Percentiles rank a stretch among this genome's conserved stretches.
Conservation (phyloP, 2,888 invertebrate species). For the Sarcophaga carnaria region DNA sequence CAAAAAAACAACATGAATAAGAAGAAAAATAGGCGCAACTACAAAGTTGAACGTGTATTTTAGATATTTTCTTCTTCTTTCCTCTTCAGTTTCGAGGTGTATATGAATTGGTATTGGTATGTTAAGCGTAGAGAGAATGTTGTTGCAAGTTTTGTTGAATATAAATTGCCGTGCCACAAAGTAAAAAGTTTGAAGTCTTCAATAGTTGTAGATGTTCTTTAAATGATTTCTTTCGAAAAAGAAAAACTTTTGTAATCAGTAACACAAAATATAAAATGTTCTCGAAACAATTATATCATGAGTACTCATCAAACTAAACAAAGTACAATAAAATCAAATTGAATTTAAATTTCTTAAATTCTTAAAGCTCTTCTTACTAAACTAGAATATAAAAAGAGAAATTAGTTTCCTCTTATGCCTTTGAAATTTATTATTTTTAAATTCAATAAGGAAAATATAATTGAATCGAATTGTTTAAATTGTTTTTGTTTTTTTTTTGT, state of each 20-base stretch:
- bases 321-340: not conserved
- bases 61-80: not conserved
- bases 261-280: not conserved
- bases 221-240: not conserved
- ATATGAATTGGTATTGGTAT: not conserved
- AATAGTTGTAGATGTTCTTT: not conserved
- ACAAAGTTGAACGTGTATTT: not conserved
- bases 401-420: no score
- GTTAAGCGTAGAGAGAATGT: not conserved
- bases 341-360: slow-evolving; percentile 3
- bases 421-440: not conserved
- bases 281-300: not conserved
- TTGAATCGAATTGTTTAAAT: not conserved
- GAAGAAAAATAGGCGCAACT: not conserved
- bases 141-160: slow-evolving; percentile 7
- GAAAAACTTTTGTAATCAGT: not conserved
- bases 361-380: not conserved
- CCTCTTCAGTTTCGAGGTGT: slow-evolving; percentile 4
- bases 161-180: not conserved
- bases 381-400: no score
- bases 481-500: slow-evolving; percentile 10
- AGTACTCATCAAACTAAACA: not conserved
- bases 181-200: not conserved
- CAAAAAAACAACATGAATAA: not conserved
- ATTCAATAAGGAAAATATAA: slow-evolving; percentile 20